Evolutionary conservation across 2,797 vertebrate genomes (phyloP), one percentile per base, ranked within the genome.

Genomic region (Chaetodon trifasciatus): DNA sequence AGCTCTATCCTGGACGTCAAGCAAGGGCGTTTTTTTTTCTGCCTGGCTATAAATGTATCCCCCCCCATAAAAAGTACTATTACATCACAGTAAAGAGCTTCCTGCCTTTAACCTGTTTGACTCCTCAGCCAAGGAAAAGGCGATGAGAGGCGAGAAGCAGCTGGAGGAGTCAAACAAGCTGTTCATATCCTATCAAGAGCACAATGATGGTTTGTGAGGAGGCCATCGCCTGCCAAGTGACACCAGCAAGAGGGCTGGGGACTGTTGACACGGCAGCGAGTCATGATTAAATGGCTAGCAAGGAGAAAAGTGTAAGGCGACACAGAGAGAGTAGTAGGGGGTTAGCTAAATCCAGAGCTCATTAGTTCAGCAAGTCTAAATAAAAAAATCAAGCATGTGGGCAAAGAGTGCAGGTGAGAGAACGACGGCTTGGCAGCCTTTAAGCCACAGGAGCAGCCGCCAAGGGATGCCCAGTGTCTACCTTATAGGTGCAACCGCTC

Each of bases 301-400:
- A 19, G 40, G 74, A 35, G 52, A 55, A 70, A 53, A 77, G 50
- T 62, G 24, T 40, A 53, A 55, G 44, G 42, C 76, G 24, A 57
- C 35, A 15, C 35, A 83, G 52, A 53, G 21, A 79, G 78, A 42
- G 23, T 47, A 68, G 64, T 50, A 24, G 23, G 28, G 55, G 40
- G 53, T 56, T 52, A 49, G 65, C 40, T 74, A 79, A 80, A 76
- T 62, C 76, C 71, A 79, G 64, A 83, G 58, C 79, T 88, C 53
- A 70, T 84, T 88, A 78, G 28, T 61, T 87, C 24, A 81, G 68
- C 23, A 50, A 57, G 42, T 72, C 72, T 88, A 60, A 84, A 86
- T 57, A 63, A 46, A 37, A 19, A 61, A 57, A 39, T 19, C 2
- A 0, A 35, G 60, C 6, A 32, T 53, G 64, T 16, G 10, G 40